Base-by-base conservation (phyloP, 2,797 vertebrate species). In the Phrynocephalus vlangalii region DNA sequence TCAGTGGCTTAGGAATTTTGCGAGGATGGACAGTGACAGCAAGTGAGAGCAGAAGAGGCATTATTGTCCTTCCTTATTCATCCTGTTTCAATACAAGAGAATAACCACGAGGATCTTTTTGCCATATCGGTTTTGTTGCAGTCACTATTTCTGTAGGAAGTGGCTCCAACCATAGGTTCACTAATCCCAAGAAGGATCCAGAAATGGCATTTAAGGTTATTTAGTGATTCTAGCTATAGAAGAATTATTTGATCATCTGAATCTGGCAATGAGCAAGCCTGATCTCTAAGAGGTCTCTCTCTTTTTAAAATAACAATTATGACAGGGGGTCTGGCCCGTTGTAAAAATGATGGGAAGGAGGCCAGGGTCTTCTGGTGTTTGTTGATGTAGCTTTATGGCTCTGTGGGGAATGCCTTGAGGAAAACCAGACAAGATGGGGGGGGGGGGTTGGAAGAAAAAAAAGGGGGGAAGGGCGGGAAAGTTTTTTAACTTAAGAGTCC, bases 191-290 rank as follows among this genome's bases (percentile, higher is more conserved):
- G 5, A 83, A 71, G 16, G 38, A 28, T 50, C 30, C 22, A 3
- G 44, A 83, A 75, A 71, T 71, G 44, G 48, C 81, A 26, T 82
- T 71, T 82, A 71, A 71, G 26, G 26, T 82, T 68, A 26, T 82
- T 44, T 1, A 1, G 16, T 52, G 48, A 44, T 68, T 71, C 70
- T 24, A 30, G 67, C 30, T 83, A 50, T 83, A 28, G n/a, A 28
- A 71, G 67, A 30, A 30, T 11, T 9, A 83, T 83, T n/a, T 24
- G 44, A 50, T 82, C 50, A 82, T 71, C 44, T 71, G 81, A 26
- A 71, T 52, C n/a, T 83, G 68, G 44, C 33, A 38, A 75, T 44
- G 72, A 7, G 33, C 72, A 75, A 38, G 33, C 16, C 33, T 75
- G 72, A 75, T 38, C 33, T 38, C 72, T 73, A 73, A 33, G 30